Percentiles rank a stretch among this genome's conserved stretches.
Evolutionary conservation across 2,888 invertebrate genomes (phyloP).

Genomic region (Hololepta plana): DNA sequence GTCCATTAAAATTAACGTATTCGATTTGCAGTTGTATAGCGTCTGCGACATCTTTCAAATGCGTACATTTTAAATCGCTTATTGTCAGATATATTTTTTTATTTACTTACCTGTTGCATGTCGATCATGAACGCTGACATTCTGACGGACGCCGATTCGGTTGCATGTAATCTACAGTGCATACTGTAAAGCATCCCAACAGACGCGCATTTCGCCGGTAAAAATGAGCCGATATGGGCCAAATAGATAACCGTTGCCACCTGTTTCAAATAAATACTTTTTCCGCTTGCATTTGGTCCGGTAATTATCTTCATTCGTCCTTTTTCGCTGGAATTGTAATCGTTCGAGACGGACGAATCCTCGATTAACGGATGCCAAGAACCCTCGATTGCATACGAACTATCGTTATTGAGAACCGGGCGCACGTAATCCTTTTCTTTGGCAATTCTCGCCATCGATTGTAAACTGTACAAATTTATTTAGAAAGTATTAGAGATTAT

Average conservation of each 20-base stretch:
- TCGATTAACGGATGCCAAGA: constrained; percentile 65
- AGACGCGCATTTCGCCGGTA: constrained; percentile 59
- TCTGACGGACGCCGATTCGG: constrained; percentile 59
- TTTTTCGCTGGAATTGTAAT: constrained; percentile 37
- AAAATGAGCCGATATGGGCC: constrained; percentile 78
- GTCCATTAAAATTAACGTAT: constrained; percentile 65
- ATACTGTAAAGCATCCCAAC: constrained; percentile 58
- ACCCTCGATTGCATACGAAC: constrained; percentile 20
- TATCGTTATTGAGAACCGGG: constrained; percentile 21
- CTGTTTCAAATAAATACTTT: constrained; percentile 83
- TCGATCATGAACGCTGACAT: constrained; percentile 78
- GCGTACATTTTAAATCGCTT: neutral
- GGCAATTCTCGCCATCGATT: constrained; percentile 24
- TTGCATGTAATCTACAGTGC: constrained; percentile 53
- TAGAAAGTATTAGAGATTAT: neutral
- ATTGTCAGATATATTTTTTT: constrained; percentile 2
- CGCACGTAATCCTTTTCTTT: constrained; percentile 20
- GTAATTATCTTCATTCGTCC: constrained; percentile 56
- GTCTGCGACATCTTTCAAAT: constrained; percentile 47
- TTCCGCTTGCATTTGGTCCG: constrained; percentile 84
- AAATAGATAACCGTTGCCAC: constrained; percentile 60
- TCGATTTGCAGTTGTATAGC: constrained; percentile 39
- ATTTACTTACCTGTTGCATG: constrained; percentile 49
- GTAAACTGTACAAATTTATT: constrained; percentile 17
- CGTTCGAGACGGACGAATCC: constrained; percentile 49